These are phyloP conservation scores for Eudasyphora cyanicolor DNA, from an alignment of 2,888 invertebrate genomes.

Conservation along the genomic window DNA sequence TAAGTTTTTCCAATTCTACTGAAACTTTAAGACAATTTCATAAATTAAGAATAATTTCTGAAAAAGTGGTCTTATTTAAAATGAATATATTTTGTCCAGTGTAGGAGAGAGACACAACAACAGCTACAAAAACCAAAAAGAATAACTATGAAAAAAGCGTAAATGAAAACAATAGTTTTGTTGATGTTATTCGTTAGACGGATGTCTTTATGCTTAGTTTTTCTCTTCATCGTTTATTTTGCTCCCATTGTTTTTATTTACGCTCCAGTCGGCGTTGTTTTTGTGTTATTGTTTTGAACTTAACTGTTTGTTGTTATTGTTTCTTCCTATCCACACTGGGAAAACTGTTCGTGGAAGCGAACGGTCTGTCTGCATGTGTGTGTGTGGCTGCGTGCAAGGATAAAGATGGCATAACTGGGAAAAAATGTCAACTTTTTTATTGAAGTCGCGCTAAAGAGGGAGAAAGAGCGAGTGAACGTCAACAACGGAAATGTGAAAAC, in stretches of 20 bases:
- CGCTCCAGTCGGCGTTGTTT: neutral
- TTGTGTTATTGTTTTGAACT: slow-evolving; percentile 21
- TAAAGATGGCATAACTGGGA: slow-evolving; percentile 5
- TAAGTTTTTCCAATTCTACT: too few relatives aligned
- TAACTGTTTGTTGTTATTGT: slow-evolving; percentile 24
- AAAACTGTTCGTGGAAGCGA: neutral
- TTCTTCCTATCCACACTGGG: slow-evolving; percentile 9
- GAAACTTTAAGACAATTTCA: too few relatives aligned
- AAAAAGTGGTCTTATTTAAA: too few relatives aligned
- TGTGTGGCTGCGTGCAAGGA: neutral
- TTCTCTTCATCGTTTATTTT: slow-evolving; percentile 7
- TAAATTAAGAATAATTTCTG: too few relatives aligned
- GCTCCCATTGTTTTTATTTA: neutral
- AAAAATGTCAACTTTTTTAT: slow-evolving; percentile 12
- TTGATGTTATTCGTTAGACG: slow-evolving; percentile 21
- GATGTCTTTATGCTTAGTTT: slow-evolving; percentile 23
- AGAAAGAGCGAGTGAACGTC: too few relatives aligned
- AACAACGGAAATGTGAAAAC: slow-evolving; percentile 30
- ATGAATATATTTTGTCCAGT: too few relatives aligned
- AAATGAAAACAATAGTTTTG: slow-evolving; percentile 17
- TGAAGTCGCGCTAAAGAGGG: neutral
- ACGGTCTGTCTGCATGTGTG: neutral
- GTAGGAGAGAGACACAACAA: too few relatives aligned
- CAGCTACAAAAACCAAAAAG: too few relatives aligned
- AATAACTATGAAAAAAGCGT: neutral